Conservation (phyloP, 30 jellyfish, hydroid and myxozoan species). For the Chironex yamaguchii region DNA sequence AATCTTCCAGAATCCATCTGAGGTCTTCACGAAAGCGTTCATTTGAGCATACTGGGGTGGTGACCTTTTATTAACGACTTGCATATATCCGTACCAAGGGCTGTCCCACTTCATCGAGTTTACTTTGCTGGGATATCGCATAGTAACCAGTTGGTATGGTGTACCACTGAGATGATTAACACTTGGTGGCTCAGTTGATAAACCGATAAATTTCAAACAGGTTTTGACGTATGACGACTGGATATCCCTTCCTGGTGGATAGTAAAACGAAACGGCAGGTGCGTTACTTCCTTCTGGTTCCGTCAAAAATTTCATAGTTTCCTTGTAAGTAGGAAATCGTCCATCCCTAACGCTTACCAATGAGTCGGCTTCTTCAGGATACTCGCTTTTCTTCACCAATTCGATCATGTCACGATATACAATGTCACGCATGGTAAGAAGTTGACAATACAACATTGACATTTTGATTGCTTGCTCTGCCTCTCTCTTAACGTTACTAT, state of each 20-base stretch:
- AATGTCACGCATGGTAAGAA: conserved; percentile 8
- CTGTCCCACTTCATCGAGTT: too few species aligned
- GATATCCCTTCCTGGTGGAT: conserved; percentile 23
- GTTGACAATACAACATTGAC: not conserved
- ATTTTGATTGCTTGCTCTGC: not conserved
- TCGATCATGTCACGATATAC: conserved; percentile 6
- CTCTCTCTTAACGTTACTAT: not conserved
- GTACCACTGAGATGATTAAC: too few species aligned
- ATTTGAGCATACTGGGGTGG: too few species aligned
- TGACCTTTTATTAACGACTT: too few species aligned
- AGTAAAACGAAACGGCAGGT: not conserved
- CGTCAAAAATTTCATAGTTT: not conserved
- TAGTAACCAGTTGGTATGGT: too few species aligned
- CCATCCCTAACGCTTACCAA: not conserved
- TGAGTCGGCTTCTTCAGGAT: conserved; percentile 13
- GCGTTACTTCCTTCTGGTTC: not conserved
- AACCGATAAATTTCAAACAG: too few species aligned
- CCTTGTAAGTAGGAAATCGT: not conserved
- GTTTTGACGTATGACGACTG: too few species aligned
- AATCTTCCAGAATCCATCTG: too few species aligned
- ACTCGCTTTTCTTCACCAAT: not conserved
- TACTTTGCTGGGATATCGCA: too few species aligned
- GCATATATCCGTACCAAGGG: too few species aligned
- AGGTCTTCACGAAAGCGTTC: too few species aligned
- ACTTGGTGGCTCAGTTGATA: too few species aligned